A percentile compares a stretch with the other conserved stretches of the same genome.
phyloP scores from a whole-genome alignment of 1,140 invertebrate species.

The Popillia japonica region DNA sequence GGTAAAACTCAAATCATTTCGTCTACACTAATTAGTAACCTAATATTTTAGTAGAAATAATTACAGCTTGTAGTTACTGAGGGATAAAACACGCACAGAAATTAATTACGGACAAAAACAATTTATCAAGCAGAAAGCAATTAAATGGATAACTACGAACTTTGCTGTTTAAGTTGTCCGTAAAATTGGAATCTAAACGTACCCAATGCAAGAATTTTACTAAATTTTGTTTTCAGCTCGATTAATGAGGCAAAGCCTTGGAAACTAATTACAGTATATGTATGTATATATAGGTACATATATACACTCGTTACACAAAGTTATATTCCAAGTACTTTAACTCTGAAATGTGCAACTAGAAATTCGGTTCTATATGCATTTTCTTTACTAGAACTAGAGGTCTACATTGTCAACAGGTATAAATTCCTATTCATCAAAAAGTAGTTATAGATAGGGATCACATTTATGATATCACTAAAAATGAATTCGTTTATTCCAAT shows the following conservation, averaged over 20 bases:
- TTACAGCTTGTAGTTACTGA: background rate
- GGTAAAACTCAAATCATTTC: background rate
- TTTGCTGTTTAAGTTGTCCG: constrained; percentile 10
- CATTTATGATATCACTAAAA: no score
- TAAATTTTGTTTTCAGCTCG: background rate
- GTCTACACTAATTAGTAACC: background rate
- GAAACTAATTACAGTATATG: background rate
- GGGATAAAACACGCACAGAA: background rate
- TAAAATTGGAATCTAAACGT: constrained; percentile 15
- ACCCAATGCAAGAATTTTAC: constrained; percentile 6
- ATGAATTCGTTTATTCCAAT: no score
- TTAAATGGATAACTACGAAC: constrained; percentile 16
- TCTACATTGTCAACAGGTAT: no score
- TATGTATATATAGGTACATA: no score
- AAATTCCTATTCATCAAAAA: no score
- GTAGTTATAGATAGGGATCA: no score
- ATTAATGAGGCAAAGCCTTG: background rate
- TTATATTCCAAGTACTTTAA: no score
- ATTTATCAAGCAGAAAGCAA: constrained; percentile 15
- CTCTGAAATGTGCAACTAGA: no score
- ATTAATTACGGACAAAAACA: background rate
- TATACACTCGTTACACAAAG: no score
- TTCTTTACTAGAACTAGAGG: no score
- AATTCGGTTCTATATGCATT: no score
- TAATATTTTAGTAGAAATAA: background rate